A percentile compares a stretch with the other conserved stretches of the same genome.
Evolutionary conservation across 2,113 vertebrate species (phyloP).

Genomic region (Athene cunicularia): DNA sequence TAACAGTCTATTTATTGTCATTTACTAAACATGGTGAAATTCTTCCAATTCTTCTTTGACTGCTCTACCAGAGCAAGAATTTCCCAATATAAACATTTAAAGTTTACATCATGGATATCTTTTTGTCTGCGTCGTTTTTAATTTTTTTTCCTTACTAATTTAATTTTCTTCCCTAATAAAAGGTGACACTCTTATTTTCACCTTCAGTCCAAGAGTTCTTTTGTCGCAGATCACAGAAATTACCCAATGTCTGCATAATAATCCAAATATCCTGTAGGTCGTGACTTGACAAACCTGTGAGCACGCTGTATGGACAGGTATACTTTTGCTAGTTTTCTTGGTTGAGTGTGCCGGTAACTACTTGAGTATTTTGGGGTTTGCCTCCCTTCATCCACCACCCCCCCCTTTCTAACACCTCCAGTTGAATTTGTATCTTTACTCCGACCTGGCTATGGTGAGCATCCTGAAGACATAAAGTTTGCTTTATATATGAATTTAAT

Average conservation of each 20-base stretch:
- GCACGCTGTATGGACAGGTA: background rate
- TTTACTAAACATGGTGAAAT: background rate
- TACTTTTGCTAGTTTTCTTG: background rate
- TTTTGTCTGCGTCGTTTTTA: background rate
- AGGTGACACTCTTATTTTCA: background rate
- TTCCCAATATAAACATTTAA: background rate
- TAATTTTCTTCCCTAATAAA: background rate
- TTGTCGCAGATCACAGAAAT: too few relatives aligned
- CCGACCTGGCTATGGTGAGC: background rate
- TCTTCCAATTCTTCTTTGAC: background rate
- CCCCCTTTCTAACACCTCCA: background rate
- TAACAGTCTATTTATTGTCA: background rate
- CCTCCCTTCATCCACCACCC: fast-evolving
- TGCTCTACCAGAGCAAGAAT: background rate
- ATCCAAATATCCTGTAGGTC: fast-evolving
- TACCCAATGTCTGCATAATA: background rate
- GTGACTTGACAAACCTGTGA: background rate
- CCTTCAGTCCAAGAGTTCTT: background rate
- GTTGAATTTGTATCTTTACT: background rate
- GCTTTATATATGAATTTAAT: background rate
- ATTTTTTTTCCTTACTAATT: background rate
- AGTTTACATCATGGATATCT: background rate
- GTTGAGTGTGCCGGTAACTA: background rate
- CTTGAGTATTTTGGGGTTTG: background rate
- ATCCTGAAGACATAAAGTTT: background rate